These are phyloP conservation scores for Portevinia maculata DNA, from an alignment of 2,888 invertebrate genomes.

Conservation along the genomic window DNA sequence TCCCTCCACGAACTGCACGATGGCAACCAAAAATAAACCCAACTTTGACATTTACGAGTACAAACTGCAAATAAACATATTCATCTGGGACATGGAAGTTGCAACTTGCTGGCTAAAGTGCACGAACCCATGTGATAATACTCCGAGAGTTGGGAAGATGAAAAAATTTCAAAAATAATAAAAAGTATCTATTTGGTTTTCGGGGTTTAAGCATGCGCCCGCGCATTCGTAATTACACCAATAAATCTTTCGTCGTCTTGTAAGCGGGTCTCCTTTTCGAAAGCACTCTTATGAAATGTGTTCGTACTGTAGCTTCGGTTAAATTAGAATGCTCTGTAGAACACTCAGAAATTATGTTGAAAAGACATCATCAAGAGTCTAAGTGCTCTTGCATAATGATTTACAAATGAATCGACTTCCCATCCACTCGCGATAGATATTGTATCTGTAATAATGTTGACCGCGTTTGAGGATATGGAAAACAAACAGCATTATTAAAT, in stretches of 20 bases:
- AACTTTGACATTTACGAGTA: constrained; percentile 65
- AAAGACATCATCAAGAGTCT: constrained; percentile 39
- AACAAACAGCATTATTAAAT: constrained; percentile 33
- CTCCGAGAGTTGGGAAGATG: background rate
- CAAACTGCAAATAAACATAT: constrained; percentile 49
- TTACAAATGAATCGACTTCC: constrained; percentile 32
- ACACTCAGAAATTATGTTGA: constrained; percentile 21
- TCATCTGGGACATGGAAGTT: constrained; percentile 25
- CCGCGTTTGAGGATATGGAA: constrained; percentile 1
- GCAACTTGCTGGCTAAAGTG: constrained; percentile 10
- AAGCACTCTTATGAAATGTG: constrained; percentile 22
- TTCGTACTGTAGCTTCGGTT: background rate
- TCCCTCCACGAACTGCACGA: constrained; percentile 14
- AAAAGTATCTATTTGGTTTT: constrained; percentile 9
- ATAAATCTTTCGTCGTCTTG: constrained; percentile 59
- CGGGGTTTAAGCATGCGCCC: constrained; percentile 35
- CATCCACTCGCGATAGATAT: constrained; percentile 35
- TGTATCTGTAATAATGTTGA: constrained; percentile 5
- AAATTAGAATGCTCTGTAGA: constrained; percentile 26
- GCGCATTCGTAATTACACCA: constrained; percentile 24
- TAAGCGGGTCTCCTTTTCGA: constrained; percentile 13
- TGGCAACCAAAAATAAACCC: constrained; percentile 33
- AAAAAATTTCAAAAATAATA: constrained; percentile 17
- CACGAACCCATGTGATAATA: constrained; percentile 40
- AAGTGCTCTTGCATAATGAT: constrained; percentile 60